A percentile compares a stretch with the other conserved stretches of the same genome.
phyloP scores from a whole-genome alignment of 2,797 vertebrate genomes.

The Otolemur crassicaudatus region DNA sequence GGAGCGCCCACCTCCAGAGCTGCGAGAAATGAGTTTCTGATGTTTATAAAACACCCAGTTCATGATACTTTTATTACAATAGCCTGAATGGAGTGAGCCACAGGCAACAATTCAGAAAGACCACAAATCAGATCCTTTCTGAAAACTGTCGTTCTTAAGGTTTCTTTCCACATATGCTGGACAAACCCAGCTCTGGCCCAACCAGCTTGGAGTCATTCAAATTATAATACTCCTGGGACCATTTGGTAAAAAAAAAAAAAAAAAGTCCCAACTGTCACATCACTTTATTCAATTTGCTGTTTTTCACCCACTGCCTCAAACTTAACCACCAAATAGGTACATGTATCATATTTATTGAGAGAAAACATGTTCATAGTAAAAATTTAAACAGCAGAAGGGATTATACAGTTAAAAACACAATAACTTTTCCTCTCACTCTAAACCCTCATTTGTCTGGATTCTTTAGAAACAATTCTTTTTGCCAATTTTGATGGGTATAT shows the following conservation, averaged over 20 bases:
- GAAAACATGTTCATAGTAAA: background rate
- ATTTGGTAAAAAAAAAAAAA: background rate
- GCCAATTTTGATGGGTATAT: background rate
- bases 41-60: background rate
- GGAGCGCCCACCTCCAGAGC: background rate
- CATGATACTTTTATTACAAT: background rate
- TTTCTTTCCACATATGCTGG: background rate
- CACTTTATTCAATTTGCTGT: background rate
- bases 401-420: background rate
- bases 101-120: background rate
- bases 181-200: background rate
- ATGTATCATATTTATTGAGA: background rate
- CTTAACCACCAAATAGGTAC: background rate
- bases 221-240: background rate
- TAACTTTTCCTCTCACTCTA: background rate
- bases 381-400: background rate
- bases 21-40: background rate
- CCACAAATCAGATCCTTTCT: background rate
- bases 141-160: background rate
- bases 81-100: background rate
- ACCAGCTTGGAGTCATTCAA: background rate
- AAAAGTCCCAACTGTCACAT: background rate
- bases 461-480: background rate
- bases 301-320: background rate
- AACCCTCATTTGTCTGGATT: background rate